Evolutionary conservation across 2,113 vertebrate genomes (phyloP).

Genomic region (Brachypteracias leptosomus): DNA sequence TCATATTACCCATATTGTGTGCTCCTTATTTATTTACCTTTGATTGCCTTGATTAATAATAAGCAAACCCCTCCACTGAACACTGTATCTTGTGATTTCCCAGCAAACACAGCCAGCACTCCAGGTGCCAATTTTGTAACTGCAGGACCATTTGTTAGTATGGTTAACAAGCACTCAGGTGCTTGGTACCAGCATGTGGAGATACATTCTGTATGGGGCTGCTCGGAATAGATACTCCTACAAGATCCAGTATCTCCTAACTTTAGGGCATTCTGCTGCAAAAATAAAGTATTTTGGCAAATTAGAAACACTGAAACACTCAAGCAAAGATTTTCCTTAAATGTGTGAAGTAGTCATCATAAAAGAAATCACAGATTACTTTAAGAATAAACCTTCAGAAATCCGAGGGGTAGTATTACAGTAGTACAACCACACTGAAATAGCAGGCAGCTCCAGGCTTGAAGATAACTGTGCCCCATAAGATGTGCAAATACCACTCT

Average conservation of each 20-base stretch:
- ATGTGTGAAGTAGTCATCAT: background rate
- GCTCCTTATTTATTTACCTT: slow-evolving; percentile 1
- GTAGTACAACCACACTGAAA: background rate
- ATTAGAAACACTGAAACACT: background rate
- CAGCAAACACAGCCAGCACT: slow-evolving; percentile 87
- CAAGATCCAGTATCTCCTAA: slow-evolving; percentile 87
- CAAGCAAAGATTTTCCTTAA: background rate
- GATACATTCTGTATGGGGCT: slow-evolving; percentile 85
- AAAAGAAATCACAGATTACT: background rate
- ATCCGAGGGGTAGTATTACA: background rate
- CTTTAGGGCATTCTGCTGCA: slow-evolving; percentile 85
- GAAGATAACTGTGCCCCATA: background rate
- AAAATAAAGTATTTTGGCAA: background rate
- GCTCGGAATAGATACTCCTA: slow-evolving; percentile 82
- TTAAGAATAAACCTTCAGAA: background rate
- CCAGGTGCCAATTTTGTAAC: slow-evolving; percentile 84
- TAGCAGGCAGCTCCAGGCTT: background rate
- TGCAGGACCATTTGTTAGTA: slow-evolving; percentile 86
- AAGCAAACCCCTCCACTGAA: background rate
- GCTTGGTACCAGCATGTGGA: slow-evolving; percentile 87
- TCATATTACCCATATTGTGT: background rate
- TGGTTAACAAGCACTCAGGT: slow-evolving; percentile 89
- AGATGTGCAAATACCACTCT: background rate
- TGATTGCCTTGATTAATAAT: background rate
- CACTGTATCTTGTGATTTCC: slow-evolving; percentile 83